Evolutionary conservation across 2,113 vertebrate species (phyloP).

Genomic region (Vombatus ursinus): DNA sequence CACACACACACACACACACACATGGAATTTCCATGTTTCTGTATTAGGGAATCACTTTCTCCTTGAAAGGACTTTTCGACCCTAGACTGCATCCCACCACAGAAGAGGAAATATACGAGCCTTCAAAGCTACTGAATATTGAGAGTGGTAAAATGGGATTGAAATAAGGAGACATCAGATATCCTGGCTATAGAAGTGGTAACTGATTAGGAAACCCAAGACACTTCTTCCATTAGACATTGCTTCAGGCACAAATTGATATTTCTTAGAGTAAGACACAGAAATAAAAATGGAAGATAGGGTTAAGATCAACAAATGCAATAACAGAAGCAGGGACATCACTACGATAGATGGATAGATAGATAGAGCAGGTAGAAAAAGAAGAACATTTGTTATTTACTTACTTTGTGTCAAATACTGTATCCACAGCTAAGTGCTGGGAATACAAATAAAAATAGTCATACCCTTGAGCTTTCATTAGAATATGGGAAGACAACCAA

Average conservation of each 20-base stretch:
- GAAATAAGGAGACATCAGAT: not conserved
- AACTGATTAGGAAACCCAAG: not conserved
- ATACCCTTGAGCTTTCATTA: not conserved
- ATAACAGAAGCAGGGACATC: not conserved
- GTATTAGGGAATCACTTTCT: not conserved
- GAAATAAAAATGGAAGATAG: not conserved
- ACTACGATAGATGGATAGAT: not conserved
- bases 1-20: not conserved
- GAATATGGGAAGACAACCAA: not conserved
- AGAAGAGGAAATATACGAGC: not conserved
- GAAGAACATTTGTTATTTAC: not conserved
- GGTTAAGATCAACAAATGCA: not conserved
- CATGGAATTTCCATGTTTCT: not conserved
- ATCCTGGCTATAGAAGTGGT: not conserved
- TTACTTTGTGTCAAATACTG: not conserved
- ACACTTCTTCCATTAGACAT: not conserved
- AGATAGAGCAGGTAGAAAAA: not conserved
- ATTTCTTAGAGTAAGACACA: not conserved
- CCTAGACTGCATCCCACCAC: not conserved
- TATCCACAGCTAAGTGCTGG: not conserved
- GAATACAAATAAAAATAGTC: not conserved
- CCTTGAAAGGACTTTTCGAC: not conserved
- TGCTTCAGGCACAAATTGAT: not conserved
- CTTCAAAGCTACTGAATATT: not conserved
- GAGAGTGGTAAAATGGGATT: not conserved